Evolutionary conservation across 92 coral and sea anemone species (phyloP).

Genomic region (Palythoa grandiflora): DNA sequence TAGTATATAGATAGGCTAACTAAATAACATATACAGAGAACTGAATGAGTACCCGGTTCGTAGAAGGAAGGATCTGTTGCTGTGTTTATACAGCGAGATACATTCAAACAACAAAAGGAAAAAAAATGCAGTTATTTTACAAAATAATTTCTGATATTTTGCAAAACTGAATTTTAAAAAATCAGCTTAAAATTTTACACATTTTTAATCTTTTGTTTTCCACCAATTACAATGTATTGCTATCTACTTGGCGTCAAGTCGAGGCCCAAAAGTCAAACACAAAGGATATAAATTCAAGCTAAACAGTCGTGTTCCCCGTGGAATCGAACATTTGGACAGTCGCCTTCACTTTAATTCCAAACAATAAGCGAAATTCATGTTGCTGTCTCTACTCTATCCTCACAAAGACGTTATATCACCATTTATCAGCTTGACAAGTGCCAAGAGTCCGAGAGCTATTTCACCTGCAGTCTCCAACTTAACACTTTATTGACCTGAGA

Average conservation of each 20-base stretch:
- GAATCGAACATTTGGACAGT: background rate
- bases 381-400: background rate
- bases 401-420: background rate
- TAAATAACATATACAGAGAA: no score
- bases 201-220: background rate
- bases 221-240: background rate
- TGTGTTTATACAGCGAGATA: no score
- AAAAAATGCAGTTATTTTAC: no score
- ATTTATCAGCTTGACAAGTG: background rate
- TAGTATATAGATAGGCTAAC: no score
- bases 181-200: no score
- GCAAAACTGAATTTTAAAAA: no score
- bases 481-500: background rate
- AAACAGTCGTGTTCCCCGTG: background rate
- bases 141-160: no score
- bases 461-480: background rate
- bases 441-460: background rate
- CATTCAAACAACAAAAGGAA: no score
- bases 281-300: background rate
- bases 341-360: background rate
- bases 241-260: background rate
- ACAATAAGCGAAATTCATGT: background rate
- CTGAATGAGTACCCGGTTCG: no score
- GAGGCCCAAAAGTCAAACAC: background rate
- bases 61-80: no score